Conservation (phyloP, 2,888 invertebrate genomes). For the Melipona bicolor region DNA sequence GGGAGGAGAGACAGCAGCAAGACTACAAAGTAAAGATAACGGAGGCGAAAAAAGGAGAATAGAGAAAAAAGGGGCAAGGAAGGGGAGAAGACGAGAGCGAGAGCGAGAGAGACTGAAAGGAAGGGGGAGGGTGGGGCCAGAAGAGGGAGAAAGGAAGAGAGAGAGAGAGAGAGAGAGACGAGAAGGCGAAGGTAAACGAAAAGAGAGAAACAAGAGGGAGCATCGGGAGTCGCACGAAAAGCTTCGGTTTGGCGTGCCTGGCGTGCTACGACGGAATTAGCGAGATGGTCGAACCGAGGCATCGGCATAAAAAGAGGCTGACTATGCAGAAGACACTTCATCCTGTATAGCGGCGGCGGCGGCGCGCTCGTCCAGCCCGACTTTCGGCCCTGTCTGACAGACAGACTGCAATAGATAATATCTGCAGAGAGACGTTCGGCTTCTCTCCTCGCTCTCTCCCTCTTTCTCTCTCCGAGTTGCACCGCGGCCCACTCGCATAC, state of each 20-base stretch:
- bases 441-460: conserved; percentile 51
- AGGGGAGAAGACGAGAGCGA: background rate
- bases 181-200: background rate
- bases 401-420: conserved; percentile 80
- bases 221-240: conserved; percentile 70
- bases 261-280: conserved; percentile 73
- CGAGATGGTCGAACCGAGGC: conserved; percentile 65
- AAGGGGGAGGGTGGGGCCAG: background rate
- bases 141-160: background rate
- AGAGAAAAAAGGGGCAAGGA: conserved; percentile 21
- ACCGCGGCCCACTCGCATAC: conserved; percentile 32
- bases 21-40: conserved; percentile 27
- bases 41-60: background rate
- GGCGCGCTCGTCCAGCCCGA: conserved; percentile 60
- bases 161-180: background rate
- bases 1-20: conserved; percentile 48
- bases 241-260: conserved; percentile 70
- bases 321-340: conserved; percentile 73
- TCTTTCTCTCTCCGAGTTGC: conserved; percentile 38
- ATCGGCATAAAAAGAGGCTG: conserved; percentile 68
- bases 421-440: conserved; percentile 74
- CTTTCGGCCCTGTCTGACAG: conserved; percentile 75
- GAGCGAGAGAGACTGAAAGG: conserved; percentile 7
- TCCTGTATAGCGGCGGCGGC: conserved; percentile 53
- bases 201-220: conserved; percentile 54